Conservation (phyloP, 2,888 invertebrate species). For the Cepaea hortensis region DNA sequence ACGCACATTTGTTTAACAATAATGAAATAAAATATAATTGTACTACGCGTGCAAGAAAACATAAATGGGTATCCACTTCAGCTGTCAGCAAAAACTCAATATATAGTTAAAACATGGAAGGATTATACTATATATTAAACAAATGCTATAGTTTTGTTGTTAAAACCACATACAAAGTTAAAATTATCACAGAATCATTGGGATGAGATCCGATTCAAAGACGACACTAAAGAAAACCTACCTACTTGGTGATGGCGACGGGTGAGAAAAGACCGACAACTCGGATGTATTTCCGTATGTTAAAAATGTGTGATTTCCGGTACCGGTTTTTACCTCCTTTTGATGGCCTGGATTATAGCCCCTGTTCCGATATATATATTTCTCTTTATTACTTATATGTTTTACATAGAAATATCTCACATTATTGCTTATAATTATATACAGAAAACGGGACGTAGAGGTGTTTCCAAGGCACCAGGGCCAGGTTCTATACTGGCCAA, state of each 20-base stretch:
- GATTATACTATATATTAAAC: not conserved
- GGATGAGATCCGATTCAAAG: constrained; percentile 10
- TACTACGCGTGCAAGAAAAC: not conserved
- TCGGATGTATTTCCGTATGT: not conserved
- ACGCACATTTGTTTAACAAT: too few relatives aligned
- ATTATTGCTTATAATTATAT: not conserved
- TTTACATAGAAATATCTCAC: not conserved
- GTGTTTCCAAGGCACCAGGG: too few relatives aligned
- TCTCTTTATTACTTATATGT: not conserved
- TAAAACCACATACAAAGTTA: too few relatives aligned
- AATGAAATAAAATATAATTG: too few relatives aligned
- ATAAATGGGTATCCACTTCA: not conserved
- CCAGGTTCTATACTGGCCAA: too few relatives aligned
- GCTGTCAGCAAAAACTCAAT: not conserved
- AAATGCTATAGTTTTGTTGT: not conserved
- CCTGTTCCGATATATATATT: not conserved
- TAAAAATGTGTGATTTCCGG: not conserved
- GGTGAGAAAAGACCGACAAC: constrained; percentile 29
- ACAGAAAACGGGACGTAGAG: not conserved
- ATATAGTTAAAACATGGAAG: not conserved
- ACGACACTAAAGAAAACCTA: not conserved
- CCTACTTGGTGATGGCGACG: constrained; percentile 33
- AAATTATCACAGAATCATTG: not conserved
- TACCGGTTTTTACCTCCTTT: not conserved
- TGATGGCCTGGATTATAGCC: not conserved